Base-by-base conservation (phyloP, 2,797 vertebrate genomes). In the Aldrovandia affinis region DNA sequence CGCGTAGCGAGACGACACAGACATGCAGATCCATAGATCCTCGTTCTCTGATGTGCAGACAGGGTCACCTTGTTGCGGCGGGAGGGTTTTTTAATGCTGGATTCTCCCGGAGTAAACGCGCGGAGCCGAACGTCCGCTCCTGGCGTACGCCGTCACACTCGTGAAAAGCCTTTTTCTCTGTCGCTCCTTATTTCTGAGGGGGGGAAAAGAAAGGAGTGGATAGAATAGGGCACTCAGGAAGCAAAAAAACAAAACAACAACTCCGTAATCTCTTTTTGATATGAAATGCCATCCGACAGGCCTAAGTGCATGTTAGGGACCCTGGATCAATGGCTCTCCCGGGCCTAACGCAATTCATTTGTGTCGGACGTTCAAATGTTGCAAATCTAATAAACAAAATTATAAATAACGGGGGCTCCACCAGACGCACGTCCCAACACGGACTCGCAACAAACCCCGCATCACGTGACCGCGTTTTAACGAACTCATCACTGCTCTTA, bases 221-320 rank as follows among this genome's bases (percentile, higher is more conserved):
- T 55, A 47, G 50, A 30, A 8, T 18, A 78, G 9, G 44, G 30
- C 61, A 47, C 59, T 81, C 44, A 81, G 81, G 44, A 63, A 81
- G 70, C 36, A 79, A 50, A 81, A 47, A 70, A 39, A 39, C n/a
- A n/a, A n/a, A n/a, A n/a, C n/a, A n/a, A n/a, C n/a, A n/a, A n/a
- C n/a, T n/a, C n/a, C n/a, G 39, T 44, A 81, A 82, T 85, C 80
- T 68, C 22, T 36, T 52, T 85, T 57, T 36, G 80, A 82, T 85
- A 85, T 85, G 82, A 85, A 82, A 85, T 85, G 84, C 65, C 79
- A 61, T 22, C 68, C 30, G 84, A 75, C 84, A 42, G 80, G 42
- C 68, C 65, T 85, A 81, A 82, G 84, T 82, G 80, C 84, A 85
- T 70, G 22, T 50, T 81, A 63, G 83, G 42, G 36, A 54, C 42